Evolutionary conservation across 2,113 vertebrate genomes (phyloP), one percentile per base, ranked within the genome.

Genomic region (Serilophus lunatus): DNA sequence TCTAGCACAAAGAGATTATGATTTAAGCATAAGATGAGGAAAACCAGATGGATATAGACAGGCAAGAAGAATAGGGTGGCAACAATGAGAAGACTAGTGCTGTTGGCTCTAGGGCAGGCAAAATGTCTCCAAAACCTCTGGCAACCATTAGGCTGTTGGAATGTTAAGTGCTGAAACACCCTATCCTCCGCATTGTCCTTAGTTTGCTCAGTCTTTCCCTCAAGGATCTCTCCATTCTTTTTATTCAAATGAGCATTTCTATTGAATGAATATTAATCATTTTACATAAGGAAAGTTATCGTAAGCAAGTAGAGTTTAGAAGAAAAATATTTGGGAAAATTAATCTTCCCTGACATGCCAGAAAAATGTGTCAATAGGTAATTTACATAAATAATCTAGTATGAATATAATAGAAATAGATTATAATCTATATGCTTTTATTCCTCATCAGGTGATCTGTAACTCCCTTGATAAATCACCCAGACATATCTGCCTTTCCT

Each of bases 41-140:
- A 86, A 96, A 82, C 6, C 63, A 81, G 69, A 59, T 86, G 68
- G 29, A 19, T 50, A 38, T 31, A 80, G 23, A 66, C 59, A 77
- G 36, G 13, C 79, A 90, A 83, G 86, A 92, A 96, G 82, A 96
- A 94, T 60, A 88, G 90, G 23, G 15, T 70, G 59, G 40, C 45
- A 81, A 59, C 79, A 90, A 70, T 45, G 40, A 61, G 59, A 82
- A 88, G 65, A 70, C 12, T 45, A 18, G 18, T 57, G 26, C 7
- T 86, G 50, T 40, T 63, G 13, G 25, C 77, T 90, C 50, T 42
- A 38, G n/a, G 68, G 71, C 68, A 90, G 60, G 42, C 80, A 42
- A 92, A 95, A 90, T 42, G 66, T 71, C 50, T 88, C 44, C 81
- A 82, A 94, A 94, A 82, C 12, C 25, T 89, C 82, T 93, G 85